phyloP scores from a whole-genome alignment of 2,797 vertebrate genomes.

The Holocentrus rufus region DNA sequence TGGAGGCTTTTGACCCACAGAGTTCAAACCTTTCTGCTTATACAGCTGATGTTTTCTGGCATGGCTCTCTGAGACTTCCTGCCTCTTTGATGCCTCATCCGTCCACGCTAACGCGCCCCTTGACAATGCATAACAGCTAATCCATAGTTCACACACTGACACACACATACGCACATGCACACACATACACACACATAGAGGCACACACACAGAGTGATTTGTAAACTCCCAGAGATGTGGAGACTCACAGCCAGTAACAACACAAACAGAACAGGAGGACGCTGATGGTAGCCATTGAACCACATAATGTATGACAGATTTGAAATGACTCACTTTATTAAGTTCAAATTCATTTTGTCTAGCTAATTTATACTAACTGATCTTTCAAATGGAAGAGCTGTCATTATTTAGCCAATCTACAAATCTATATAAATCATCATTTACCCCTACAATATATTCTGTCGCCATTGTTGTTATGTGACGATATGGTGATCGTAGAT shows the following conservation, averaged over 20 bases:
- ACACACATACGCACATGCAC: conserved; percentile 16
- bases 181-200: neutral
- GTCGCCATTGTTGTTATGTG: conserved; percentile 41
- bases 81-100: conserved; percentile 77
- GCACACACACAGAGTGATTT: conserved; percentile 39
- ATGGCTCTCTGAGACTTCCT: conserved; percentile 73
- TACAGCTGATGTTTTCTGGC: conserved; percentile 83
- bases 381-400: conserved; percentile 11
- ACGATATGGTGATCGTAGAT: conserved; percentile 18
- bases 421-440: neutral
- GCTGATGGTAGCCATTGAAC: conserved; percentile 22
- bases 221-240: conserved; percentile 44
- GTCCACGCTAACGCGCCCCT: conserved; percentile 72
- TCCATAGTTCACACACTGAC: conserved; percentile 68
- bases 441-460: conserved; percentile 11
- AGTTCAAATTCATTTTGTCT: conserved; percentile 3
- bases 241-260: conserved; percentile 57
- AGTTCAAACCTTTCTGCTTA: conserved; percentile 78
- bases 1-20: conserved; percentile 76
- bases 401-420: conserved; percentile 6
- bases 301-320: conserved; percentile 4
- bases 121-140: conserved; percentile 80
- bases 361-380: conserved; percentile 6
- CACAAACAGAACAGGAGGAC: conserved; percentile 43
- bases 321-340: neutral